These are phyloP conservation scores for Nomada flava DNA, from an alignment of 2,888 invertebrate species.

Conservation along the genomic window DNA sequence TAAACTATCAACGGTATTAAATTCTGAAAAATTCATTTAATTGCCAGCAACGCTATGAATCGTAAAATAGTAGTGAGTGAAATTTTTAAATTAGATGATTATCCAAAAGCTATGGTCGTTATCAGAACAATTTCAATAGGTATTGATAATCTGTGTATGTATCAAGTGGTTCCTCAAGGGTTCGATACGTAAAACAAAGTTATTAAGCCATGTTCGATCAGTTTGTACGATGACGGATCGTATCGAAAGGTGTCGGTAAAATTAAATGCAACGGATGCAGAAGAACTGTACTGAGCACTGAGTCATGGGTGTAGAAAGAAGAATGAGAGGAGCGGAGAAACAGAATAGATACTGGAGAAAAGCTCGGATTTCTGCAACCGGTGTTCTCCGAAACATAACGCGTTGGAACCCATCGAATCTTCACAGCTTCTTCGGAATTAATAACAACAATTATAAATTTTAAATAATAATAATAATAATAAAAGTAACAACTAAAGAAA, in stretches of 20 bases:
- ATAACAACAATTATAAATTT: background rate
- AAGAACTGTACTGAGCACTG: slow-evolving; percentile 25
- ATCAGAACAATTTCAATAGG: background rate
- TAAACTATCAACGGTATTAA: background rate
- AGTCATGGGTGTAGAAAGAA: slow-evolving; percentile 38
- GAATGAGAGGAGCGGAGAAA: slow-evolving; percentile 21
- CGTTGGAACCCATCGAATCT: slow-evolving; percentile 29
- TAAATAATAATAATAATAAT: too few species aligned
- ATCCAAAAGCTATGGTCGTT: background rate
- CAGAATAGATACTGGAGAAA: slow-evolving; percentile 48
- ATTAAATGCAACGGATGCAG: slow-evolving; percentile 47
- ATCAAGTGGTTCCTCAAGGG: background rate
- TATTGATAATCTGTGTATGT: background rate
- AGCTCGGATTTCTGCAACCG: slow-evolving; percentile 74
- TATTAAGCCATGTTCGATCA: background rate
- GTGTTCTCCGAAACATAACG: slow-evolving; percentile 66
- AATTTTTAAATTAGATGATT: background rate
- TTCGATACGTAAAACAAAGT: background rate
- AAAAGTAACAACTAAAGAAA: too few species aligned
- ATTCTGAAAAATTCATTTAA: background rate
- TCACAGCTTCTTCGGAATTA: background rate
- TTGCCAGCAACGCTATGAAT: background rate
- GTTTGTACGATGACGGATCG: background rate
- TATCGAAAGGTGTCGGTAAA: slow-evolving; percentile 15
- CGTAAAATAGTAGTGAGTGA: background rate